Base-by-base conservation (phyloP, 2,797 vertebrate genomes). In the Acanthis flammea region DNA sequence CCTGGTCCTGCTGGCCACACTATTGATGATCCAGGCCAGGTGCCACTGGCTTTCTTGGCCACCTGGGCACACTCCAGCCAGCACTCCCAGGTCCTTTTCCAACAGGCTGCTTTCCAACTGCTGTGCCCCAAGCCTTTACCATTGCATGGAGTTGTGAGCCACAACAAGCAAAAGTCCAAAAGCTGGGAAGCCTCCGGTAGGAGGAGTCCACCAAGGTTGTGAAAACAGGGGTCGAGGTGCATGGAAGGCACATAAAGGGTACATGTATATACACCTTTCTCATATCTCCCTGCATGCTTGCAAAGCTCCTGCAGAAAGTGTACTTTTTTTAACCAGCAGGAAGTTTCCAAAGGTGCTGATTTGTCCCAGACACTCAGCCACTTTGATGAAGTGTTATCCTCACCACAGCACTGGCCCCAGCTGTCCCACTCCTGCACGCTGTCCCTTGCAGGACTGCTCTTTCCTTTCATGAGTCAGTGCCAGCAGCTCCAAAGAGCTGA, bases 391-490 rank as follows among this genome's bases (percentile, higher is more conserved):
- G 12, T 24, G 41, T 28, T 4, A 5, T 31, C 6, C 8, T 12
- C 14, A 3, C 16, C 39, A 76, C 37, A 50, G 31, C 1, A 2
- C 18, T 45, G 42, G 18, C 17, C 23, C 47, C 35, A 54, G 22
- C 17, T 87, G 31, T 25, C 30, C 41, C 25, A 4, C 5, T 79
- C 14, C 44, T 60, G n/a, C 23, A 68, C 5, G 1, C 4, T 39
- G 14, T 78, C 13, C 18, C 19, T 42, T 41, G 19, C 7, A 73
- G 28, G 39, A 18, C 16, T 58, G 25, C 5, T 48, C 7, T 62
- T 85, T 71, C 9, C 14, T 16, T 2, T 2, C 11, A 14, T 1
- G 0, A 0, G 1, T 13, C 0, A 0, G 22, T 11, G 53, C 14
- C 54, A 86, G 25, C 39, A 84, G 11, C 48, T 73, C 44, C 33